Conservation (phyloP, 2,888 invertebrate genomes). For the Cantharis rustica region DNA sequence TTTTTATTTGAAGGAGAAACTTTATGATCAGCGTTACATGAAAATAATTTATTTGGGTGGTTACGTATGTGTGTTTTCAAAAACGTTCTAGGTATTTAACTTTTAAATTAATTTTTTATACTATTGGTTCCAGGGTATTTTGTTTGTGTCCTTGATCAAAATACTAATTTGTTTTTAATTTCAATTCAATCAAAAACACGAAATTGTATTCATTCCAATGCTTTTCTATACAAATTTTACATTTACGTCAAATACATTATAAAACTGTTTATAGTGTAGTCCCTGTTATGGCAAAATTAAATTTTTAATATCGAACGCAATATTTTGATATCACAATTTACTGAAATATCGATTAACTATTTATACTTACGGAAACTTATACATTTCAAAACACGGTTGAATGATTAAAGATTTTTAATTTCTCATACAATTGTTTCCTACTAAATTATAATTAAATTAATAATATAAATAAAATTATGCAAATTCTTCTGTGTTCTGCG, state of each 20-base stretch:
- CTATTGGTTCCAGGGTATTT: constrained; percentile 3
- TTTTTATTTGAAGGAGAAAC: constrained; percentile 22
- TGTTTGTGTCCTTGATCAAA: constrained; percentile 1
- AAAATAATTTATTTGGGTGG: constrained; percentile 11
- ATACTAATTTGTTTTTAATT: constrained; percentile 15
- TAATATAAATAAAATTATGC: no score
- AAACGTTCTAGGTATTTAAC: constrained; percentile 13
- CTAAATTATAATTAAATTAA: no score
- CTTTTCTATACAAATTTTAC: background rate
- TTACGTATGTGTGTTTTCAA: background rate
- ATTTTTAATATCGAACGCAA: background rate
- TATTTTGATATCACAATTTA: background rate
- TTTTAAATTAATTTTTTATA: constrained; percentile 16
- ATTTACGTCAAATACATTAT: background rate
- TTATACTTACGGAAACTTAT: background rate
- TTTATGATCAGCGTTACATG: constrained; percentile 20
- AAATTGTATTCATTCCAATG: background rate
- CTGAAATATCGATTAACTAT: background rate
- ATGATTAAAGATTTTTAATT: no score
- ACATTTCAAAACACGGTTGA: background rate
- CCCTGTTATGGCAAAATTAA: background rate
- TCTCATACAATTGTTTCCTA: no score
- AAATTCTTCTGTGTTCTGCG: no score
- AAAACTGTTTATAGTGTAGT: background rate
- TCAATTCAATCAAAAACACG: background rate